Percentiles rank a stretch among this genome's conserved stretches.
These are phyloP conservation scores for Ophioninae sp. DNA, from an alignment of 2,888 invertebrate genomes.

Conservation along the genomic window DNA sequence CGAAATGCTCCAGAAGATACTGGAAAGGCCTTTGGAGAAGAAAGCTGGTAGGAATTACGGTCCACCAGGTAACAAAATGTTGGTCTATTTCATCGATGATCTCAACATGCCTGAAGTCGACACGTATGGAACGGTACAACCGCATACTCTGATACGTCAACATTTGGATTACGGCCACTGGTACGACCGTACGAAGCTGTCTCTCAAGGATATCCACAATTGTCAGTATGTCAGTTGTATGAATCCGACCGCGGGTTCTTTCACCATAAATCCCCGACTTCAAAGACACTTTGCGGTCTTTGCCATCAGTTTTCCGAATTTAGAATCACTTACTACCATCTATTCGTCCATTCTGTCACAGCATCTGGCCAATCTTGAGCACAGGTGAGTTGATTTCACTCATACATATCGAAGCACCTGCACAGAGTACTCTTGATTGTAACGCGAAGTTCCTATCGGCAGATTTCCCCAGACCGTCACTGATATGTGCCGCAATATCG, in stretches of 20 bases:
- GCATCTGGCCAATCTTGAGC: conserved; percentile 91
- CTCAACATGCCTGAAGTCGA: conserved; percentile 99
- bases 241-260: conserved; percentile 99
- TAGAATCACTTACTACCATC: conserved; percentile 92
- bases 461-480: conserved; percentile 76
- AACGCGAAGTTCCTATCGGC: conserved; percentile 1
- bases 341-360: conserved; percentile 94
- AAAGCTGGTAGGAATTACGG: conserved; percentile 96
- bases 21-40: conserved; percentile 97
- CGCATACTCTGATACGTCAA: conserved; percentile 96
- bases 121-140: conserved; percentile 96
- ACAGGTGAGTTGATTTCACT: conserved; percentile 84
- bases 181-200: conserved; percentile 94
- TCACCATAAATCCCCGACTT: conserved; percentile 96
- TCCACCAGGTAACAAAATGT: conserved; percentile 95
- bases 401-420: background rate
- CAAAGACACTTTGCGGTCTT: conserved; percentile 95
- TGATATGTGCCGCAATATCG: conserved; percentile 84
- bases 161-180: conserved; percentile 98
- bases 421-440: background rate
- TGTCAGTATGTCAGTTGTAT: conserved; percentile 98
- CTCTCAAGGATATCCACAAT: conserved; percentile 96
- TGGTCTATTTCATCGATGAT: conserved; percentile 98
- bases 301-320: conserved; percentile 91
- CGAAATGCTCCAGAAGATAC: conserved; percentile 94